phyloP scores from a whole-genome alignment of 2,888 invertebrate genomes.

The Microdon myrmicae region DNA sequence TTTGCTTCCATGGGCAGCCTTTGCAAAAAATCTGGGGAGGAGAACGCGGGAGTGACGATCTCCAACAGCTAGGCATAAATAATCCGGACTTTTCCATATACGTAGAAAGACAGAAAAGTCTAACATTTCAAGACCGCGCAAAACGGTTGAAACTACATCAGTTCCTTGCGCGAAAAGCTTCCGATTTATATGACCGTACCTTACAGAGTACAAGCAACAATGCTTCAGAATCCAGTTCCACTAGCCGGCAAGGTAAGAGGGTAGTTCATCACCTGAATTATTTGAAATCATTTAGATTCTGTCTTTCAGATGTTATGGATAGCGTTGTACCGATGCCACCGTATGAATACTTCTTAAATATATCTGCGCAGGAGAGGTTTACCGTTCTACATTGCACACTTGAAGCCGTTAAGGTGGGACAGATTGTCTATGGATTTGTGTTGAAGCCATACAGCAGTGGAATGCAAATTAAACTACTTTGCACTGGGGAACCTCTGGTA shows the following conservation, averaged over 20 bases:
- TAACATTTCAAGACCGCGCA: conserved; percentile 85
- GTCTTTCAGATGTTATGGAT: conserved; percentile 26
- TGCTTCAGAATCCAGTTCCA: neutral
- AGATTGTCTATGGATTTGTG: conserved; percentile 82
- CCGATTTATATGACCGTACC: conserved; percentile 75
- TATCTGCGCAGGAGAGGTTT: conserved; percentile 76
- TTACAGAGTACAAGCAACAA: conserved; percentile 66
- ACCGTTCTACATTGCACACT: conserved; percentile 82
- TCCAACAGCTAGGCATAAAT: conserved; percentile 72
- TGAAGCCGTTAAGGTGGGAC: conserved; percentile 78
- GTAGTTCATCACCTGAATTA: too few relatives aligned
- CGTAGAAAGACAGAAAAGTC: conserved; percentile 80
- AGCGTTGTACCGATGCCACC: conserved; percentile 74
- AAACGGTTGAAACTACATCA: conserved; percentile 86
- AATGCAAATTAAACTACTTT: conserved; percentile 78
- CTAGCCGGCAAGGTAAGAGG: conserved; percentile 40
- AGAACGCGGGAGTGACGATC: conserved; percentile 81
- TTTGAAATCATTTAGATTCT: neutral
- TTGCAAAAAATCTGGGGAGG: conserved; percentile 89
- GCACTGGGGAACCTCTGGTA: conserved; percentile 81
- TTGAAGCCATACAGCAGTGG: conserved; percentile 78
- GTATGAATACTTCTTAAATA: conserved; percentile 80
- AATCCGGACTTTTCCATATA: conserved; percentile 80
- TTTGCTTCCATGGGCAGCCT: conserved; percentile 89
- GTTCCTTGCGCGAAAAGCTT: conserved; percentile 87